Percentiles rank a stretch among this genome's conserved stretches.
phyloP scores from a whole-genome alignment of 2,888 invertebrate genomes.

The Pseudoips prasinana region DNA sequence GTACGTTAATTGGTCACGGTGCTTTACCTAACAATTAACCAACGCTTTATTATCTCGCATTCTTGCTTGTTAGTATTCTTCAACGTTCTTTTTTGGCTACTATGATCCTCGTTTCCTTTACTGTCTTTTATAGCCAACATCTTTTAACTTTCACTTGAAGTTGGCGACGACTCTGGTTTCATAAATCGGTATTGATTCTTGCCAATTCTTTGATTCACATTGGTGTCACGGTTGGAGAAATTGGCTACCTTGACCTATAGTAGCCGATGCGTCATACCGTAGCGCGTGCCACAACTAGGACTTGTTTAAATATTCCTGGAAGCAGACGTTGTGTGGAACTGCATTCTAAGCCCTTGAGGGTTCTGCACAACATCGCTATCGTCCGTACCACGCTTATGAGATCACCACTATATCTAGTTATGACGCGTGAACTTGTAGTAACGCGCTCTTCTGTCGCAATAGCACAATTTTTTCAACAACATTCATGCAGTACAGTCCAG shows the following conservation, averaged over 20 bases:
- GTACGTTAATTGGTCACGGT: conserved; percentile 77
- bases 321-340: conserved; percentile 13
- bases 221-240: conserved; percentile 22
- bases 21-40: conserved; percentile 72
- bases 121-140: not conserved
- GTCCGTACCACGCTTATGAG: conserved; percentile 55
- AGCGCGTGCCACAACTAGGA: conserved; percentile 15
- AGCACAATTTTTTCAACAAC: conserved; percentile 28
- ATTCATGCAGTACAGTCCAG: too few relatives aligned
- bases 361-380: conserved; percentile 34
- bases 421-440: conserved; percentile 57
- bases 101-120: conserved; percentile 14
- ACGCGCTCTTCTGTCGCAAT: conserved; percentile 39
- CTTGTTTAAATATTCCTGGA: conserved; percentile 25
- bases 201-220: conserved; percentile 2
- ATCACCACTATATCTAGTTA: conserved; percentile 75
- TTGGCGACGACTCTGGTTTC: too few relatives aligned
- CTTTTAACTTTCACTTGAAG: conserved; percentile 7
- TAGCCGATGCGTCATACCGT: conserved; percentile 20
- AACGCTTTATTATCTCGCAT: conserved; percentile 47
- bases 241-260: conserved; percentile 27
- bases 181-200: not conserved
- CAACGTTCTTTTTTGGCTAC: conserved; percentile 24
- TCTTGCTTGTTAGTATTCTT: conserved; percentile 37
- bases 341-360: conserved; percentile 41